phyloP scores from a whole-genome alignment of 1,140 invertebrate species.

The Conus betulinus region DNA sequence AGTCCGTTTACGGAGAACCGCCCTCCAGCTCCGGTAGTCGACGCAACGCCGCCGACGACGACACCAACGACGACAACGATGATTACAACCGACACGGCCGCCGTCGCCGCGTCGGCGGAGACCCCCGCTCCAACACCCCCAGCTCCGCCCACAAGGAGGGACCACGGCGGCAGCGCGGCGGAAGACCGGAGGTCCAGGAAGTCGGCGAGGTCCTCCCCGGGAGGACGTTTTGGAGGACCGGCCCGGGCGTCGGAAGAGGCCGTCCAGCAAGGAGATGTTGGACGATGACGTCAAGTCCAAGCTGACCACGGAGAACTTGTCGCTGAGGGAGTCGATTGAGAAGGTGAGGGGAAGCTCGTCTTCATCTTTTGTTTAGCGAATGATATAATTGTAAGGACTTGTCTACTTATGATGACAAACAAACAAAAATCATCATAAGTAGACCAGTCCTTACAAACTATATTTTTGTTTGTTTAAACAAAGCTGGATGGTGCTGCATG shows the following conservation, averaged over 20 bases:
- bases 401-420: too few relatives aligned
- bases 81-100: slow-evolving; percentile 42
- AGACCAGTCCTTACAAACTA: too few relatives aligned
- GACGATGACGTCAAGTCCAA: slow-evolving; percentile 49
- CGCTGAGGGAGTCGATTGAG: slow-evolving; percentile 72
- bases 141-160: slow-evolving; percentile 39
- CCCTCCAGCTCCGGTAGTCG: slow-evolving; percentile 29
- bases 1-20: slow-evolving; percentile 69
- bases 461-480: neutral
- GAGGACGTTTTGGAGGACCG: slow-evolving; percentile 68
- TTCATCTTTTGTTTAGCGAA: too few relatives aligned
- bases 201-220: slow-evolving; percentile 59
- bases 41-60: slow-evolving; percentile 35
- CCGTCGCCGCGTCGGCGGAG: neutral
- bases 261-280: slow-evolving; percentile 63
- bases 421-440: too few relatives aligned
- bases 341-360: slow-evolving; percentile 54
- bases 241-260: slow-evolving; percentile 54
- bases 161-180: slow-evolving; percentile 36
- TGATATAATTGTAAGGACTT: too few relatives aligned
- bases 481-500: too few relatives aligned
- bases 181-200: slow-evolving; percentile 52
- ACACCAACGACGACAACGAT: slow-evolving; percentile 48
- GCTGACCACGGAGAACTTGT: slow-evolving; percentile 69
- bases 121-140: slow-evolving; percentile 64